Conservation (phyloP, 2,113 vertebrate genomes). For the Mastomys coucha region DNA sequence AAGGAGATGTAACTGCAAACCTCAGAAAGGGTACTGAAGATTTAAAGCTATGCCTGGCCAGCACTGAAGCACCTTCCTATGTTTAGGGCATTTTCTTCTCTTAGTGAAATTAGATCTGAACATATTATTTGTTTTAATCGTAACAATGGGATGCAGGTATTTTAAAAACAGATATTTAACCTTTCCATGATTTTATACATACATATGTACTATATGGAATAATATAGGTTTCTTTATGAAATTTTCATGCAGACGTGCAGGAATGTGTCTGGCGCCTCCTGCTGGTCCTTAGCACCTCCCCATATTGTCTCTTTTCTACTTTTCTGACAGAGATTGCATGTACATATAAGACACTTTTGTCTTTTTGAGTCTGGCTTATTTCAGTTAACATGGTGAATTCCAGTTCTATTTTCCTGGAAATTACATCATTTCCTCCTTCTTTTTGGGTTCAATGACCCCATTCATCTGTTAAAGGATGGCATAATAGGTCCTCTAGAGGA, state of each 20-base stretch:
- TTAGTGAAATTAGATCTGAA: neutral
- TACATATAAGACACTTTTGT: neutral
- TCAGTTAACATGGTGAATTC: neutral
- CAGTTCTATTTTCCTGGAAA: neutral
- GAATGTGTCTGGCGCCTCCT: neutral
- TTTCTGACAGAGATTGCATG: too few species aligned
- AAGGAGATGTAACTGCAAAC: neutral
- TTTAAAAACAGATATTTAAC: neutral
- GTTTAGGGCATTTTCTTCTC: neutral
- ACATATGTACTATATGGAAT: neutral
- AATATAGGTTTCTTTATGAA: neutral
- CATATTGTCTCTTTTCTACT: neutral
- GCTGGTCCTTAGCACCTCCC: too few species aligned
- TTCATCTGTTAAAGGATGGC: neutral
- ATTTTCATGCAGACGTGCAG: neutral
- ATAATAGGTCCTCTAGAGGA: neutral
- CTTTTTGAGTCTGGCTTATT: too few species aligned
- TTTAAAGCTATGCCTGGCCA: neutral
- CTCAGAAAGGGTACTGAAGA: too few species aligned
- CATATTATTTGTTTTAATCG: neutral
- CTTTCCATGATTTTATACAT: too few species aligned
- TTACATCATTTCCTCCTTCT: neutral
- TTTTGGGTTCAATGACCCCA: neutral
- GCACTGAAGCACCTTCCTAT: neutral
- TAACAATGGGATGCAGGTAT: neutral